Conservation (phyloP, 2,797 vertebrate species). For the Lemur catta region DNA sequence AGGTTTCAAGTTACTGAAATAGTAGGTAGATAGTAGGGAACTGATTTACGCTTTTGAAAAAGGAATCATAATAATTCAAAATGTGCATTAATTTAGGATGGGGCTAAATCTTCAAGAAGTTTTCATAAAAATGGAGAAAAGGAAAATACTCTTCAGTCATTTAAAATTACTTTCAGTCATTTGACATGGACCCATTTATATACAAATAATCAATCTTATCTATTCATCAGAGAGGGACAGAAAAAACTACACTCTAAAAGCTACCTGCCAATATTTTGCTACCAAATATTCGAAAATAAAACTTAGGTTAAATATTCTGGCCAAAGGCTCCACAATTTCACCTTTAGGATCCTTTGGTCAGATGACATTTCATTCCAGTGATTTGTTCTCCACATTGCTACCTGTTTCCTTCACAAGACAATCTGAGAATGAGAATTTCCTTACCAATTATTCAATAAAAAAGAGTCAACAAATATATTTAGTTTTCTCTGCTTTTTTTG, state of each 20-base stretch:
- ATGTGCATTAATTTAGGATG: background rate
- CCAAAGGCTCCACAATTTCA: background rate
- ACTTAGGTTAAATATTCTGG: background rate
- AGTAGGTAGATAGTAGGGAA: background rate
- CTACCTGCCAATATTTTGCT: background rate
- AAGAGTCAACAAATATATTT: background rate
- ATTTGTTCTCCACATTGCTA: background rate
- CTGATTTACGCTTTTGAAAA: background rate
- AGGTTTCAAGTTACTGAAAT: background rate
- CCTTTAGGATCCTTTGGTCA: background rate
- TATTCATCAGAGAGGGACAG: background rate
- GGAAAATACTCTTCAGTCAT: background rate
- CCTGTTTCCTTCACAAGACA: background rate
- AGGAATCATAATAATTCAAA: background rate
- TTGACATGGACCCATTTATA: background rate
- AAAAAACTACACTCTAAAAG: background rate
- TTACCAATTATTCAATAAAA: conserved; percentile 19
- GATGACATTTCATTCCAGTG: background rate
- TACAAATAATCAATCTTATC: background rate
- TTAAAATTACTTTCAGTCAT: conserved; percentile 14
- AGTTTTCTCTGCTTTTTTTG: background rate
- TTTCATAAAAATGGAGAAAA: conserved; percentile 4
- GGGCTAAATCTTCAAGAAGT: background rate
- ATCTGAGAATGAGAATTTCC: background rate
- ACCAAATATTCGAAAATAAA: conserved; percentile 8